Evolutionary conservation across 2,113 vertebrate species (phyloP).

Genomic region (Tupaia tana): DNA sequence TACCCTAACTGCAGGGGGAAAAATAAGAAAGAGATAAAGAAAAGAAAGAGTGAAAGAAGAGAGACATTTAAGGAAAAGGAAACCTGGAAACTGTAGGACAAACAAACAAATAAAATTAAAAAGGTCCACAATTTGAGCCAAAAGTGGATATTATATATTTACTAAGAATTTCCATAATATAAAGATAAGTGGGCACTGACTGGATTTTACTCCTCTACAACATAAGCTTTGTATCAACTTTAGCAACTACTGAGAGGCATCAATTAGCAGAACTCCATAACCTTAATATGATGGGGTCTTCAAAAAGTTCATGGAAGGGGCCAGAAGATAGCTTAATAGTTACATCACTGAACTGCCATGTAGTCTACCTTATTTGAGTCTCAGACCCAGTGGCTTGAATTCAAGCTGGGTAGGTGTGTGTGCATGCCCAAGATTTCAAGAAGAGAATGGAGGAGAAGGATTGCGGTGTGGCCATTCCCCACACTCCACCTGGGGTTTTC

Average conservation of each 20-base stretch:
- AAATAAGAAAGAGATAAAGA: neutral
- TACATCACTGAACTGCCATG: too few species aligned
- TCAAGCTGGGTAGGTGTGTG: too few species aligned
- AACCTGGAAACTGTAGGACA: neutral
- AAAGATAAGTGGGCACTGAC: neutral
- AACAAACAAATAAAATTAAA: neutral
- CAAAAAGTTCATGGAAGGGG: too few species aligned
- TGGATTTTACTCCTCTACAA: neutral
- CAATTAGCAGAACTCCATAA: neutral
- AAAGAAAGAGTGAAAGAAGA: too few species aligned
- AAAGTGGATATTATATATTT: neutral
- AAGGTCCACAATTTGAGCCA: neutral
- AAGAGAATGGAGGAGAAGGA: too few species aligned
- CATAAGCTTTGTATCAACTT: neutral
- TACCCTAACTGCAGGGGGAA: neutral
- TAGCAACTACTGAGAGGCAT: neutral
- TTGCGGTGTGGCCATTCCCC: too few species aligned
- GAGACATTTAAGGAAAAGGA: accelerated
- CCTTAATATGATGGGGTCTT: neutral
- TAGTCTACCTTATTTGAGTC: too few species aligned
- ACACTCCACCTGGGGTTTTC: too few species aligned
- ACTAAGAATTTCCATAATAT: neutral
- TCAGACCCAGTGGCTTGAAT: too few species aligned
- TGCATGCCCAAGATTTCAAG: too few species aligned
- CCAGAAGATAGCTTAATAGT: too few species aligned